Conservation (phyloP, 2,113 vertebrate species). For the Ptilorrhoa leucosticta region DNA sequence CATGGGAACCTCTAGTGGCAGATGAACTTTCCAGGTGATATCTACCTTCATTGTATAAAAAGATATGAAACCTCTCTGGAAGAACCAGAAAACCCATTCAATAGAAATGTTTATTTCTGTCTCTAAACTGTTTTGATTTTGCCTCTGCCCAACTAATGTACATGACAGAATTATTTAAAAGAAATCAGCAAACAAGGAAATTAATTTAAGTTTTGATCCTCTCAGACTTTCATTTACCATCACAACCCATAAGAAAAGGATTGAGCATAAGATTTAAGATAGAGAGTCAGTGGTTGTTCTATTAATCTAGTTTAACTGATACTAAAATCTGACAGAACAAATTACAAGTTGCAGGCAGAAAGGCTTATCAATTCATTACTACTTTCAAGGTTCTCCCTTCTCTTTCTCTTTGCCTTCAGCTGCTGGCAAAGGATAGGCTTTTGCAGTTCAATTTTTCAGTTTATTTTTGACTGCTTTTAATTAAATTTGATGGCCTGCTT, state of each 20-base stretch:
- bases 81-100: not conserved
- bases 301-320: conserved; percentile 75
- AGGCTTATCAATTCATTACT: conserved; percentile 72
- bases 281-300: conserved; percentile 56
- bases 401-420: conserved; percentile 65
- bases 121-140: conserved; percentile 25
- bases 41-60: not conserved
- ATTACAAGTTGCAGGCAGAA: conserved; percentile 68
- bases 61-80: not conserved
- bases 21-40: not conserved
- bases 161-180: conserved; percentile 47
- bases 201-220: conserved; percentile 60
- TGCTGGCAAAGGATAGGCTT: conserved; percentile 69
- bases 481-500: conserved; percentile 79
- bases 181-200: conserved; percentile 46
- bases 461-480: conserved; percentile 82
- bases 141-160: conserved; percentile 7
- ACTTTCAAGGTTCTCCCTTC: conserved; percentile 61
- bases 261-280: conserved; percentile 60
- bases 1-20: conserved; percentile 55
- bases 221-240: conserved; percentile 50
- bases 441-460: conserved; percentile 74
- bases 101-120: conserved; percentile 35
- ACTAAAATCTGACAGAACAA: conserved; percentile 69
- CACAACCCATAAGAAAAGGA: not conserved